phyloP scores from a whole-genome alignment of 2,797 vertebrate genomes.

The Danio kyathit region DNA sequence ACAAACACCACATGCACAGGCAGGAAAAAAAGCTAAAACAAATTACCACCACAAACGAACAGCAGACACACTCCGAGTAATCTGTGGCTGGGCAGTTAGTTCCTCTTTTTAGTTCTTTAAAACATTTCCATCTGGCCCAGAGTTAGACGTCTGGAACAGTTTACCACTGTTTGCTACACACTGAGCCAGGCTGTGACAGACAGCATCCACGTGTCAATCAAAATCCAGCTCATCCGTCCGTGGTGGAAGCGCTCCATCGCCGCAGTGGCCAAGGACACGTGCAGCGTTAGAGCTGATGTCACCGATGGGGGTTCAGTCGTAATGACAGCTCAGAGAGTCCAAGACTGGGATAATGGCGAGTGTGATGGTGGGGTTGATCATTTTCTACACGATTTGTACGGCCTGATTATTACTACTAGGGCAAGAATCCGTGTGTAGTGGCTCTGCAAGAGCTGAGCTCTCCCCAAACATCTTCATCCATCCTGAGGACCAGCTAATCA shows the following conservation, averaged over 20 bases:
- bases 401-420: constrained; percentile 24
- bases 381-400: constrained; percentile 22
- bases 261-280: constrained; percentile 41
- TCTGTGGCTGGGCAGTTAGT: constrained; percentile 41
- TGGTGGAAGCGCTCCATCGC: constrained; percentile 3
- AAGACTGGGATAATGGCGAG: constrained; percentile 37
- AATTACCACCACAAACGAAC: constrained; percentile 39
- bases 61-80: constrained; percentile 36
- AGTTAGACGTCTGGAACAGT: constrained; percentile 38
- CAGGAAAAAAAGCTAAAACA: constrained; percentile 23
- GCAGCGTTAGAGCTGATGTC: constrained; percentile 8
- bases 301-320: not conserved
- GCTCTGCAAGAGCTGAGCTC: constrained; percentile 4
- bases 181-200: constrained; percentile 42
- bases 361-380: constrained; percentile 5
- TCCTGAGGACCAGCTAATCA: constrained; percentile 51
- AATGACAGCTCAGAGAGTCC: constrained; percentile 45
- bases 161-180: constrained; percentile 43
- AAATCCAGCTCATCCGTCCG: constrained; percentile 34
- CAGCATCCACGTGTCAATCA: constrained; percentile 48
- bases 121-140: constrained; percentile 59
- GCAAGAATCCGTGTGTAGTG: not conserved
- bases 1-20: constrained; percentile 33
- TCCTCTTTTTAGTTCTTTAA: constrained; percentile 49
- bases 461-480: constrained; percentile 42